phyloP scores from a whole-genome alignment of 2,113 vertebrate genomes.

The Zootoca vivipara region DNA sequence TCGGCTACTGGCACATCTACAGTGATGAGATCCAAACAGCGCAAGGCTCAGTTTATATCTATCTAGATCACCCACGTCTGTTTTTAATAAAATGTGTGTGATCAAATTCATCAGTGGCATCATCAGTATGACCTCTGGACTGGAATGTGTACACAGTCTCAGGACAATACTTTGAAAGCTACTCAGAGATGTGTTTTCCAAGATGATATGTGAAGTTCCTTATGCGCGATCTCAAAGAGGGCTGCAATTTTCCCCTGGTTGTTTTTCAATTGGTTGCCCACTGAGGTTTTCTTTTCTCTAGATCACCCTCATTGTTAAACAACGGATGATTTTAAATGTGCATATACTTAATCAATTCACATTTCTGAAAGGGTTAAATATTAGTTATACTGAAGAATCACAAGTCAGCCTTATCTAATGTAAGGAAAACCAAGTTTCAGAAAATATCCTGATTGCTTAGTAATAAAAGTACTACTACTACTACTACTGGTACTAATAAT shows the following conservation, averaged over 20 bases:
- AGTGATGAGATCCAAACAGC: constrained; percentile 23
- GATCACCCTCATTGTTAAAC: background rate
- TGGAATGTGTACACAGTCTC: constrained; percentile 23
- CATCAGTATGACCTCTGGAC: constrained; percentile 32
- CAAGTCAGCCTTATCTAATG: background rate
- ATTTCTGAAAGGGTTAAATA: background rate
- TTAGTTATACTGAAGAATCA: constrained; percentile 18
- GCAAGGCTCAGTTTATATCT: constrained; percentile 36
- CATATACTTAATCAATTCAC: background rate
- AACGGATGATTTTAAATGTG: background rate
- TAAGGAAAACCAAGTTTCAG: background rate
- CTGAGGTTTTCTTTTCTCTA: background rate
- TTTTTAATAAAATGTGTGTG: constrained; percentile 31
- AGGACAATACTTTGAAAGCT: constrained; percentile 31
- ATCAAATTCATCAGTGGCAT: constrained; percentile 21
- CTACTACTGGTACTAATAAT: too few relatives aligned
- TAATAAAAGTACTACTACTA: background rate
- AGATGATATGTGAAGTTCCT: background rate
- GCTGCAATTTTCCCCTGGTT: background rate
- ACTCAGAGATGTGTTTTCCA: constrained; percentile 5
- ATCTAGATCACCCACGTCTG: background rate
- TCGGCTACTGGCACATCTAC: background rate
- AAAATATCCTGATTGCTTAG: background rate
- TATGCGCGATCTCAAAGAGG: background rate
- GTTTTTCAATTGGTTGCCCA: background rate